Percentiles rank a stretch among this genome's conserved stretches.
Conservation (phyloP, 2,888 invertebrate species). For the Leptinotarsa rubiginosa region DNA sequence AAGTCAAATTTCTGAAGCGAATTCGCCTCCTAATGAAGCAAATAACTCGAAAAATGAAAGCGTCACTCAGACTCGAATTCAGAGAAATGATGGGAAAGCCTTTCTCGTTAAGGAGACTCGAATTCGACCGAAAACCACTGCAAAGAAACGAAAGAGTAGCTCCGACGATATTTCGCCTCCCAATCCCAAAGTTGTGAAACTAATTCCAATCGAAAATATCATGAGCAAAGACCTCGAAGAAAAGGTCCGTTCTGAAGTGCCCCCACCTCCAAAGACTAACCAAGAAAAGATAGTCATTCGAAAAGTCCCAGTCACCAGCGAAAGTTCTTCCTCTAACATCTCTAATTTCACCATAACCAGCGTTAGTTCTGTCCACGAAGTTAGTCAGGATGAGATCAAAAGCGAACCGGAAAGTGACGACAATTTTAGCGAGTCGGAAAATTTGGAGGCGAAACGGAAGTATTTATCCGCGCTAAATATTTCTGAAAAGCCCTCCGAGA, state of each 20-base stretch:
- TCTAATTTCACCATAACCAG: background rate
- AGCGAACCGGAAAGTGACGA: constrained; percentile 60
- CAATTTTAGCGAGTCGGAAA: constrained; percentile 47
- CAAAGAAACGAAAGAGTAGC: constrained; percentile 5
- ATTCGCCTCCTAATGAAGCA: background rate
- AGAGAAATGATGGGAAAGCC: background rate
- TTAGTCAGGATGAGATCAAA: constrained; percentile 56
- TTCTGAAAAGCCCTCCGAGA: constrained; percentile 55
- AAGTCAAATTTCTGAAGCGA: background rate
- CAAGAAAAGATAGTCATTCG: background rate
- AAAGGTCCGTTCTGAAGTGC: constrained; percentile 24
- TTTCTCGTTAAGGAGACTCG: no score
- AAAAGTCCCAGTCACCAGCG: background rate
- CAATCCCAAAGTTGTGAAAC: constrained; percentile 50
- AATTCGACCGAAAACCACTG: no score
- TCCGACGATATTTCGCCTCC: constrained; percentile 24
- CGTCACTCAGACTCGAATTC: background rate
- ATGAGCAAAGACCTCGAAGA: constrained; percentile 43
- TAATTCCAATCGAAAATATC: constrained; percentile 52
- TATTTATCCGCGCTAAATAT: constrained; percentile 62
- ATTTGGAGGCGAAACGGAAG: constrained; percentile 46
- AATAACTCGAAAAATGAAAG: background rate
- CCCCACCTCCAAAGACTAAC: constrained; percentile 20
- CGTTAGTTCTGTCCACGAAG: constrained; percentile 26
- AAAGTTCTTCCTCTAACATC: background rate